phyloP scores from a whole-genome alignment of 2,888 invertebrate species.

The Hanleya hanleyi region DNA sequence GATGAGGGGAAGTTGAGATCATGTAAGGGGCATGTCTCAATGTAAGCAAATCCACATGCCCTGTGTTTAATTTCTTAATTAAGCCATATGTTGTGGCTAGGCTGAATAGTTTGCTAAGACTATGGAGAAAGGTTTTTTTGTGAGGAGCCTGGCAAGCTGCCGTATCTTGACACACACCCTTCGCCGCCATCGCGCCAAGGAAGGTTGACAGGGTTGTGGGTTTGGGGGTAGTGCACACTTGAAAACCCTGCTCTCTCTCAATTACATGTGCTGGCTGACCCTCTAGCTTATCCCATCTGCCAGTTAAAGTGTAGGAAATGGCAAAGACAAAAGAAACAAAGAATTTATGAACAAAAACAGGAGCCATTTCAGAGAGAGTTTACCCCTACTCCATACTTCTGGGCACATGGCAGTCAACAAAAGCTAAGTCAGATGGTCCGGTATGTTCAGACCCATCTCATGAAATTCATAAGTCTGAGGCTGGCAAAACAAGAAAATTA shows the following conservation, averaged over 20 bases:
- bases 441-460: conserved; percentile 34
- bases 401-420: conserved; percentile 36
- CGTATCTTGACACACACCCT: neutral
- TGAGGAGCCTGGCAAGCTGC: neutral
- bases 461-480: conserved; percentile 52
- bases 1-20: neutral
- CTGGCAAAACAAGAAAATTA: conserved; percentile 59
- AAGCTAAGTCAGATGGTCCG: conserved; percentile 37
- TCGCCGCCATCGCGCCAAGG: neutral
- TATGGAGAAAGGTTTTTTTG: neutral
- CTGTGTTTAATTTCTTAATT: conserved; percentile 31
- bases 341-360: conserved; percentile 19
- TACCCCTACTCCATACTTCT: conserved; percentile 22
- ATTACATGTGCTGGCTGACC: conserved; percentile 24
- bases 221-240: neutral
- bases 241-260: conserved; percentile 18
- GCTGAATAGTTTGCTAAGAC: neutral
- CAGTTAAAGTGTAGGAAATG: conserved; percentile 35
- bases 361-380: conserved; percentile 23
- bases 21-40: neutral
- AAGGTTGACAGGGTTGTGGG: neutral
- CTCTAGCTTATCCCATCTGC: conserved; percentile 37
- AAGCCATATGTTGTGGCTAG: conserved; percentile 39
- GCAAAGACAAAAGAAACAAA: conserved; percentile 44
- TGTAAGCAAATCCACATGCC: neutral